Base-by-base conservation (phyloP, 2,888 invertebrate genomes). In the Lasioglossum marginatum region DNA sequence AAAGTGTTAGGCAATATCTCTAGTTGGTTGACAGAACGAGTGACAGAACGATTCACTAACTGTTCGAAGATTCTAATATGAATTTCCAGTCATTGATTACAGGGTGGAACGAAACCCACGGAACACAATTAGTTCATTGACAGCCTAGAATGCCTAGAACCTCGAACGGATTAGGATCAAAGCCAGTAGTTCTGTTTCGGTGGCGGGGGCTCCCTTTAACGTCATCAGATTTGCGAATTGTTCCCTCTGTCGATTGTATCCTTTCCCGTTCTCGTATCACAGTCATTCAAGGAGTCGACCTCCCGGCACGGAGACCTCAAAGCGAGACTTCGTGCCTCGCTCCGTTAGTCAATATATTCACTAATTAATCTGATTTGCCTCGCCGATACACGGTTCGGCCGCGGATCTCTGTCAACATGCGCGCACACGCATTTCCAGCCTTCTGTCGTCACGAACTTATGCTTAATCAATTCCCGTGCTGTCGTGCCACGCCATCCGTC, bases 341-440 rank as follows among this genome's bases (percentile, higher is more conserved):
- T 89, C 87, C 90, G 85, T 92, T 89, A 84, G 87, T 81, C 77
- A 14, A 68, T 74, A 68, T 78, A 84, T 82, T 89, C 83, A 75
- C 77, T 92, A 91, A 92, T 92, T 92, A 92, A 92, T 92, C 82
- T 90, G 88, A 91, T 91, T 86, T 86, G 84, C 82, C 80, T 85
- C 68, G 74, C 70, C 85, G 88, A 88, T 87, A 87, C 82, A 82
- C 78, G 45, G 60, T 40, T 52, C 72, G 52, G 63, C 45, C 71
- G 77, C 79, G 72, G 74, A 81, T 81, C 75, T 37, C 83, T 79
- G 86, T 89, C 90, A 73, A 79, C 84, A 81, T 27, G 79, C 77
- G 63, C 63, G 70, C 57, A 76, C 87, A 90, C 88, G 90, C 90
- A 79, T 86, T 88, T 85, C 87, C 82, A 80, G 83, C 87, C 87